A percentile compares a stretch with the other conserved stretches of the same genome.
Evolutionary conservation across 2,113 vertebrate genomes (phyloP).

Genomic region (Vanacampus margaritifer): DNA sequence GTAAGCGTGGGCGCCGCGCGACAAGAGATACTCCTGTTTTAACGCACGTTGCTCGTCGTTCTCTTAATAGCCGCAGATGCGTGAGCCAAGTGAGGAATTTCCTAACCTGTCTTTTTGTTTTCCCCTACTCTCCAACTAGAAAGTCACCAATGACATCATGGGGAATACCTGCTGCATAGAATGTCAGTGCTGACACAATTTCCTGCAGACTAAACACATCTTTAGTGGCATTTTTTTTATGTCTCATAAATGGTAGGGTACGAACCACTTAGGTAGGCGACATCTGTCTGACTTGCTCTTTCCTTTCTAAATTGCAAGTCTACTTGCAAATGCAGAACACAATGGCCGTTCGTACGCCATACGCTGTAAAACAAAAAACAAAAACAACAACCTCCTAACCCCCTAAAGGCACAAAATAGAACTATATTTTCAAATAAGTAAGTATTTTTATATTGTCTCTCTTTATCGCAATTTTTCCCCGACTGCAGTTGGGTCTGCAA

Average conservation of each 20-base stretch:
- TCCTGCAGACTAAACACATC: conserved; percentile 17
- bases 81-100: background rate
- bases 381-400: no score
- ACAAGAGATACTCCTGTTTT: conserved; percentile 1
- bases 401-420: no score
- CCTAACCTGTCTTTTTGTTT: background rate
- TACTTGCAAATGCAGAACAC: background rate
- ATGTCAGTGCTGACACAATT: conserved; percentile 14
- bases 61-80: background rate
- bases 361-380: no score
- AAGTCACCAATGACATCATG: background rate
- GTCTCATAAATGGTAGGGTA: background rate
- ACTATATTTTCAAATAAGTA: no score
- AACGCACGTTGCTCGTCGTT: background rate
- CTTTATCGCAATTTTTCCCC: no score
- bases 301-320: background rate
- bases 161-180: background rate
- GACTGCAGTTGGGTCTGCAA: no score
- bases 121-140: background rate
- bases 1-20: conserved; percentile 13
- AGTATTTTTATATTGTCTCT: no score
- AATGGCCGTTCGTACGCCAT: no score
- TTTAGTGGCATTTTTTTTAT: background rate
- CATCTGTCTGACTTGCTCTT: background rate
- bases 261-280: background rate